phyloP scores from a whole-genome alignment of 2,888 invertebrate species.

The Ganaspis brasiliensis region DNA sequence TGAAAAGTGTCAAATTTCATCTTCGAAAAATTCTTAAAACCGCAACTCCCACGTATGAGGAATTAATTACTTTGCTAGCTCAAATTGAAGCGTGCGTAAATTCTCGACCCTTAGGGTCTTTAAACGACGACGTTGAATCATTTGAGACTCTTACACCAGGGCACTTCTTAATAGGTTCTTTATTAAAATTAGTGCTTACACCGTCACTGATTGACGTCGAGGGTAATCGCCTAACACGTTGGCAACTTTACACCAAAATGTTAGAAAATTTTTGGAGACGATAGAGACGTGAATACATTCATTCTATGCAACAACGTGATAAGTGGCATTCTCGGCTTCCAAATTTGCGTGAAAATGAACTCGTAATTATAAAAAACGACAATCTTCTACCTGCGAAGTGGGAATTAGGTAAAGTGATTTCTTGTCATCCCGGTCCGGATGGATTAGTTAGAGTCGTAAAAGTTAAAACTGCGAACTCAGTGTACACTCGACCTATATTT shows the following conservation, averaged over 20 bases:
- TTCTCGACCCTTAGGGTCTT: too few relatives aligned
- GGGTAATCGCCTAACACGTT: not conserved
- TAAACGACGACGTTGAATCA: too few relatives aligned
- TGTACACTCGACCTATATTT: not conserved
- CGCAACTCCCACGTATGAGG: too few relatives aligned
- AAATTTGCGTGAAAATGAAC: not conserved
- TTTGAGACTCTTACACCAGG: not conserved
- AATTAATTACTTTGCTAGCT: too few relatives aligned
- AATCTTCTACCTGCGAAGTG: conserved; percentile 21
- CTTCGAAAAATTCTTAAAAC: too few relatives aligned
- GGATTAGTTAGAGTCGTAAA: conserved; percentile 1
- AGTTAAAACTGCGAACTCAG: not conserved
- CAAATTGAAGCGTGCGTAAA: too few relatives aligned
- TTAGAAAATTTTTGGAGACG: not conserved
- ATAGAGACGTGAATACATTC: not conserved
- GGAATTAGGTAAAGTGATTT: not conserved
- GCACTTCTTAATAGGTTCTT: not conserved
- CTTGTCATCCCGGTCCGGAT: conserved; percentile 5
- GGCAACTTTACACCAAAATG: not conserved
- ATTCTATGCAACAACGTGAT: not conserved
- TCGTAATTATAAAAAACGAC: not conserved
- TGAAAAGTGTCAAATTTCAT: too few relatives aligned
- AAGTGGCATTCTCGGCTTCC: not conserved
- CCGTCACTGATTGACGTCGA: not conserved
- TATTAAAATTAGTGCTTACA: not conserved